phyloP scores from a whole-genome alignment of 1,140 invertebrate genomes.

The Atopsyche davidsoni region DNA sequence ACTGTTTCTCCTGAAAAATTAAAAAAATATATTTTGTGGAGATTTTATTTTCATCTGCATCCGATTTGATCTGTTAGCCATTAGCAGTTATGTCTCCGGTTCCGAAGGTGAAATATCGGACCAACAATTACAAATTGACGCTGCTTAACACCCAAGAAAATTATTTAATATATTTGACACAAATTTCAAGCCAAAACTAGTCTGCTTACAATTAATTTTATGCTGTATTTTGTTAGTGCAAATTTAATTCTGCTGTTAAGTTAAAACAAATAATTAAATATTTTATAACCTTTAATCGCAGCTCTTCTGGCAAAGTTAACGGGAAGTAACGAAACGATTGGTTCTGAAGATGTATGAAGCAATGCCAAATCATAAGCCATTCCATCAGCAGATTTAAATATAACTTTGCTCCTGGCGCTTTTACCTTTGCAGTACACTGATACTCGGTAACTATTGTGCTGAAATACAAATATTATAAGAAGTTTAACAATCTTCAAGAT shows the following conservation, averaged over 20 bases:
- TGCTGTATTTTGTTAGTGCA: too few species aligned
- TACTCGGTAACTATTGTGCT: conserved; percentile 31
- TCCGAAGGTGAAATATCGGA: too few species aligned
- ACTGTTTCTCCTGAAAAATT: conserved; percentile 46
- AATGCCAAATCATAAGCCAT: conserved; percentile 42
- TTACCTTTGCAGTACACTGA: conserved; percentile 38
- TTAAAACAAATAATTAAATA: background rate
- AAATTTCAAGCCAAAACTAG: too few species aligned
- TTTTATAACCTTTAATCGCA: conserved; percentile 26
- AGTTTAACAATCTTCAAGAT: background rate
- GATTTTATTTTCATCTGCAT: too few species aligned
- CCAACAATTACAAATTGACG: too few species aligned
- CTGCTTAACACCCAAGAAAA: too few species aligned
- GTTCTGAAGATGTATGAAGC: conserved; percentile 35
- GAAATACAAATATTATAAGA: too few species aligned
- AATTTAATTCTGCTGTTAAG: background rate
- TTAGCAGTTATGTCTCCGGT: too few species aligned
- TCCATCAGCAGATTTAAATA: conserved; percentile 39
- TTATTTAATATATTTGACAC: too few species aligned
- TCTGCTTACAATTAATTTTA: too few species aligned
- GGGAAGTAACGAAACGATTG: conserved; percentile 33
- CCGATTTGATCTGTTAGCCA: too few species aligned
- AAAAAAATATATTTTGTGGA: too few species aligned
- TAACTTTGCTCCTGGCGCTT: conserved; percentile 38
- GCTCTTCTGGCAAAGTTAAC: conserved; percentile 34